Conservation (phyloP, 2,888 invertebrate genomes). For the Spilarctia lutea region DNA sequence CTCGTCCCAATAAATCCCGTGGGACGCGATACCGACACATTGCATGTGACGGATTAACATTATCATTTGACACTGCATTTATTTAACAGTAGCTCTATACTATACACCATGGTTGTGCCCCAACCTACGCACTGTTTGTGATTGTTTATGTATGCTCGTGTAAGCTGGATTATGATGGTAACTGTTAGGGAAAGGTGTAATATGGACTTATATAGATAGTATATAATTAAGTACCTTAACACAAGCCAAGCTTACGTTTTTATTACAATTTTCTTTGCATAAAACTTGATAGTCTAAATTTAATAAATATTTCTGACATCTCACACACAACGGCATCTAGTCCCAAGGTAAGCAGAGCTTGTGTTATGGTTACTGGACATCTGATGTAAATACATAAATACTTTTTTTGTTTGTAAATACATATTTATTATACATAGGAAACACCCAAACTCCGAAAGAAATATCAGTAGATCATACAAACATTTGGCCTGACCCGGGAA, state of each 20-base stretch:
- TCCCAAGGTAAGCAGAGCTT: too few relatives aligned
- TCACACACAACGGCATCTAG: too few relatives aligned
- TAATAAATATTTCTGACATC: too few relatives aligned
- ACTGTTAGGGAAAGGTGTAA: slow-evolving; percentile 1
- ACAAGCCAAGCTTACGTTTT: not conserved
- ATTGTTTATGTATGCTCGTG: slow-evolving; percentile 38
- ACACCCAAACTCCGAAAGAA: too few relatives aligned
- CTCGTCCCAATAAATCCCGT: slow-evolving; percentile 72
- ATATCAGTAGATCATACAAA: too few relatives aligned
- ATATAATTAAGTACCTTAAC: not conserved
- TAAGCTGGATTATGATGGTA: slow-evolving; percentile 19
- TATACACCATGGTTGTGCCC: slow-evolving; percentile 34
- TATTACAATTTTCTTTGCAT: too few relatives aligned
- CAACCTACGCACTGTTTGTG: slow-evolving; percentile 24
- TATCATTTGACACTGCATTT: slow-evolving; percentile 86
- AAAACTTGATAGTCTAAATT: too few relatives aligned
- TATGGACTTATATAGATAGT: not conserved
- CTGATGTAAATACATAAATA: too few relatives aligned
- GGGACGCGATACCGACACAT: slow-evolving; percentile 74
- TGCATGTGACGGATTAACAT: slow-evolving; percentile 84
- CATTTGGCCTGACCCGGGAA: too few relatives aligned
- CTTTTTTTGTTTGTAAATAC: too few relatives aligned
- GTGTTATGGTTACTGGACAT: too few relatives aligned
- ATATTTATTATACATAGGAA: too few relatives aligned
- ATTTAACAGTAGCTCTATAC: slow-evolving; percentile 69